Evolutionary conservation across 23 tunicate genomes (phyloP).

Genomic region (Styela clava): DNA sequence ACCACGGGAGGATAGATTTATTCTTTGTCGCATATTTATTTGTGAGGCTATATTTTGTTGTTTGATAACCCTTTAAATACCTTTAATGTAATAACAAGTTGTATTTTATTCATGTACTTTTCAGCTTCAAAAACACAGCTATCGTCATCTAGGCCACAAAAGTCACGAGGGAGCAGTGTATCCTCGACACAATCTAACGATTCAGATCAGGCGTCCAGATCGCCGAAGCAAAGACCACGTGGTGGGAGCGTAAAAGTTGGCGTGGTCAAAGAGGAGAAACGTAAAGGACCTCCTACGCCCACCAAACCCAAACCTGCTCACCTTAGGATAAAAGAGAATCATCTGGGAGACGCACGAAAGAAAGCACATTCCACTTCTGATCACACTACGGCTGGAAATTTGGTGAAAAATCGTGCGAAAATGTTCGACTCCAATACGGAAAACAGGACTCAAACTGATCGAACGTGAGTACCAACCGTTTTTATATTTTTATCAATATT

Average conservation of each 20-base stretch:
- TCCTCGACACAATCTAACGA: not conserved
- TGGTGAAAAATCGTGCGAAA: constrained; percentile 10
- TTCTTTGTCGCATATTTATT: too few species aligned
- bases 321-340: not conserved
- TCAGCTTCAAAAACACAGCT: not conserved
- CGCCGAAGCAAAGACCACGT: not conserved
- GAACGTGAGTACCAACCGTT: not conserved
- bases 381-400: not conserved
- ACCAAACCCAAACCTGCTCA: constrained; percentile 1
- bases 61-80: too few species aligned
- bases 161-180: constrained; percentile 9
- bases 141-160: not conserved
- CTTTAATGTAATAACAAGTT: too few species aligned
- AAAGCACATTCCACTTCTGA: constrained; percentile 6
- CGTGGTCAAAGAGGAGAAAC: not conserved
- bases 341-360: constrained; percentile 5
- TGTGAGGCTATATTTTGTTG: too few species aligned
- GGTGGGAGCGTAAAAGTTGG: not conserved
- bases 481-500: too few species aligned
- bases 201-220: not conserved
- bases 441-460: not conserved
- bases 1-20: too few species aligned
- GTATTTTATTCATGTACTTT: not conserved
- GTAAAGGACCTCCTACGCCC: constrained; percentile 3
- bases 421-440: constrained; percentile 7